Base-by-base conservation (phyloP, 1,140 invertebrate species). In the Achatina immaculata region DNA sequence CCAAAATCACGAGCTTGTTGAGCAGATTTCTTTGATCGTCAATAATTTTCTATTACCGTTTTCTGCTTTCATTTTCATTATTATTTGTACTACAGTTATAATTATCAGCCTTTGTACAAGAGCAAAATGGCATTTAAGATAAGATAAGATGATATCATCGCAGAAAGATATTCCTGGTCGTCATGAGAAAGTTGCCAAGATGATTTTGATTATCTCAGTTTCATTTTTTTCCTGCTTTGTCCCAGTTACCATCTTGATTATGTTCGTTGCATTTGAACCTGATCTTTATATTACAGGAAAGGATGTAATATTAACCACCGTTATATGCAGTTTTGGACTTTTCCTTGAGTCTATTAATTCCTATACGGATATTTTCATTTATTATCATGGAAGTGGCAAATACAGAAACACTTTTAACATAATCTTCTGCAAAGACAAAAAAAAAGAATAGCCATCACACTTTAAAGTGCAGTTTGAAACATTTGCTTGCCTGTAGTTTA, bases 331-430 rank as follows among this genome's bases (percentile, higher is more conserved):
- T 4, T 43, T 74, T 19, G 72, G 42, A 3, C 42, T 42, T 19
- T 45, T 74, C 48, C 72, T 74, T 36, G 72, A 74, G 28, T 45
- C 40, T n/a, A 48, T 42, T n/a, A 74, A 74, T 31, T 74, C 72
- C 31, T 38, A 38, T 38, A 31, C 42, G 21, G 45, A 74, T 36
- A 74, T 74, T 7, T 74, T 74, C 43, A 74, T 74, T 38, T 74
- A 74, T 40, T 74, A 74, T 40, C 11, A n/a, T 24, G 45, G 42
- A 42, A 74, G 72, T 31, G 19, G 34, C 11, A n/a, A 38, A 6
- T 74, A 74, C 43, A 21, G 43, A 24, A 9, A 11, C 3, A 42
- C 45, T 3, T 74, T 74, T 48, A 28, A 31, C 16, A 16, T 45
- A 36, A n/a, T 55, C 3, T 74, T 43, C 19, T 48, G 45, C 45